Base-by-base conservation (phyloP, 2,888 invertebrate species). In the Leuctra nigra region DNA sequence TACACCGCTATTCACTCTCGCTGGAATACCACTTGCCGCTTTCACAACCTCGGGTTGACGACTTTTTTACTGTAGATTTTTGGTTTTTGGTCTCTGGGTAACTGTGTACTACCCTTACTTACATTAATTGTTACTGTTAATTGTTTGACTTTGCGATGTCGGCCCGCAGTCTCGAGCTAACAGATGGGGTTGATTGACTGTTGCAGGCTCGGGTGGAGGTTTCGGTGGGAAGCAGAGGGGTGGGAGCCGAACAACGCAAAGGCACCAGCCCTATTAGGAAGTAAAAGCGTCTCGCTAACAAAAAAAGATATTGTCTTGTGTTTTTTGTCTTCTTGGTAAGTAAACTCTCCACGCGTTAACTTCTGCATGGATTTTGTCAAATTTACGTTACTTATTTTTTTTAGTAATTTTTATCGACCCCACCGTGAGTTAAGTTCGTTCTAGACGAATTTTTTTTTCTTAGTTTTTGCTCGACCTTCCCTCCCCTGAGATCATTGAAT, bases 191-290 rank as follows among this genome's bases (percentile, higher is more conserved):
- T 50, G 41, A 41, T n/a, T 64, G 58, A 56, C 57, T 62, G 57
- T 56, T 61, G 53, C 62, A 62, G 61, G 62, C 56, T 53, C 60
- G 55, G 61, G 61, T 56, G 61, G 61, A 53, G 61, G 77, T 70
- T 77, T 84, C 71, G 86, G 89, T 69, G 90, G 90, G 75, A 90
- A 90, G 79, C 88, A 89, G 78, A 83, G 86, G 72, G 87, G 89
- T 69, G 78, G 80, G 61, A 64, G 66, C 64, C 83, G 85, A 71
- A 82, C 84, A 68, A 72, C 71, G 67, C 88, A 87, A 76, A 85
- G 90, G 82, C 89, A 89, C 79, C 88, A 89, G 78, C 90, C 90
- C 73, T 90, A 90, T 77, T 89, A 86, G 73, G 68, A 53, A 47
- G n/a, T 33, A 54, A 18, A 39, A 54, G 56, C 39, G 56, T 55